phyloP scores from a whole-genome alignment of 64 coral and sea anemone genomes.

The Dendrophyllia cribrosa region DNA sequence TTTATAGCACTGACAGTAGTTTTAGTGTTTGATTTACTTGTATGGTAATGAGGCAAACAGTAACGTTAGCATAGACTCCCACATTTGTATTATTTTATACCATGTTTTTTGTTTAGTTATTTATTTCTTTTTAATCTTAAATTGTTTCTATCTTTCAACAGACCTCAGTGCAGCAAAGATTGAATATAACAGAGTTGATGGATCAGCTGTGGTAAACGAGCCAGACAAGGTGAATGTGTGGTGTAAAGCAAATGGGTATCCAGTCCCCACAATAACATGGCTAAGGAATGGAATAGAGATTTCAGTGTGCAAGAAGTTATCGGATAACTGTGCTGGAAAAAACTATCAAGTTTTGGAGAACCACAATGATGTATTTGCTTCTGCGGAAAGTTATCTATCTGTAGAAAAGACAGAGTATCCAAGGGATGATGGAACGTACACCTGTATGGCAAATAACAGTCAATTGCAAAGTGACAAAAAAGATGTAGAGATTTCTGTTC shows the following conservation, averaged over 20 bases:
- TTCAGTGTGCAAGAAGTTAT: not conserved
- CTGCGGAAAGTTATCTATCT: not conserved
- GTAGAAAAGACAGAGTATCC: not conserved
- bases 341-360: not conserved
- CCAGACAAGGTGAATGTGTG: not conserved
- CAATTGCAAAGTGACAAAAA: not conserved
- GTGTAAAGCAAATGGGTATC: slow-evolving; percentile 19
- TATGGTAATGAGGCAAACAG: too few species aligned
- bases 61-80: too few species aligned
- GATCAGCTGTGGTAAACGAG: not conserved
- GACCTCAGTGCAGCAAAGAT: not conserved
- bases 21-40: too few species aligned
- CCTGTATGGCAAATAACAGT: slow-evolving; percentile 9
- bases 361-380: not conserved
- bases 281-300: slow-evolving; percentile 11
- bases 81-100: not conserved
- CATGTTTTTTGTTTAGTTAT: not conserved
- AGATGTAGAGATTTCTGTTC: slow-evolving; percentile 11
- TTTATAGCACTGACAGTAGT: too few species aligned
- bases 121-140: not conserved
- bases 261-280: slow-evolving; percentile 30
- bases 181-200: not conserved
- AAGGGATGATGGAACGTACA: slow-evolving; percentile 31
- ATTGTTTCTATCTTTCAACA: not conserved
- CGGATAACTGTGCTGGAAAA: not conserved